A percentile compares a stretch with the other conserved stretches of the same genome.
These are phyloP conservation scores for Trilocha varians DNA, from an alignment of 2,888 invertebrate species.

Conservation along the genomic window DNA sequence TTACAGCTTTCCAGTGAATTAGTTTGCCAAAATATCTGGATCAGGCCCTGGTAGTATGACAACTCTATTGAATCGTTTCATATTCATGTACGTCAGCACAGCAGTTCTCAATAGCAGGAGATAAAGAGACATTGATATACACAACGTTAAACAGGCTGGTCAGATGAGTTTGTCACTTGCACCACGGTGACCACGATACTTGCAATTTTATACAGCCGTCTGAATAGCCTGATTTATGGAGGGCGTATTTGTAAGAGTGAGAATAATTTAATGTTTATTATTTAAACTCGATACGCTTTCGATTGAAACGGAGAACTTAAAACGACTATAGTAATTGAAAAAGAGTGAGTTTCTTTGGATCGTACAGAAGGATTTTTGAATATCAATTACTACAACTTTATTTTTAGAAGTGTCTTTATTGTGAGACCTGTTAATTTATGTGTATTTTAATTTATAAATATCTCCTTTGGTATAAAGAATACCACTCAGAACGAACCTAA, in stretches of 20 bases:
- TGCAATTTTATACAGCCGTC: constrained; percentile 23
- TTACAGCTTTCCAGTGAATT: too few species aligned
- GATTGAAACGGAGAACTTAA: neutral
- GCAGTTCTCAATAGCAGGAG: constrained; percentile 38
- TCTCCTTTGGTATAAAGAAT: too few species aligned
- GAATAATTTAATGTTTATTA: constrained; percentile 18
- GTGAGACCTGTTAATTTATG: too few species aligned
- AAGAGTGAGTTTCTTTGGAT: neutral
- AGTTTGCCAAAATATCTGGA: too few species aligned
- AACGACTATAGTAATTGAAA: too few species aligned
- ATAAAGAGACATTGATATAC: constrained; percentile 50
- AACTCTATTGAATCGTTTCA: constrained; percentile 63
- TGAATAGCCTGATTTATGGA: constrained; percentile 19
- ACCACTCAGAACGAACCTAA: too few species aligned
- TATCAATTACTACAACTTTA: too few species aligned
- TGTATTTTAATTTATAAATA: too few species aligned
- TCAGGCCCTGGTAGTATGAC: constrained; percentile 51
- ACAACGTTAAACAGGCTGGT: constrained; percentile 39
- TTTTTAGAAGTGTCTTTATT: too few species aligned
- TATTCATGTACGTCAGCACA: constrained; percentile 54
- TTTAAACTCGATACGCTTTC: neutral
- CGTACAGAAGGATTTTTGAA: too few species aligned
- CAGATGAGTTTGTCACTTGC: constrained; percentile 33
- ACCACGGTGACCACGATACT: constrained; percentile 18
- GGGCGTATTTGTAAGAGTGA: constrained; percentile 11